These are phyloP conservation scores for Menura novaehollandiae DNA, from an alignment of 2,113 vertebrate species.

Conservation along the genomic window DNA sequence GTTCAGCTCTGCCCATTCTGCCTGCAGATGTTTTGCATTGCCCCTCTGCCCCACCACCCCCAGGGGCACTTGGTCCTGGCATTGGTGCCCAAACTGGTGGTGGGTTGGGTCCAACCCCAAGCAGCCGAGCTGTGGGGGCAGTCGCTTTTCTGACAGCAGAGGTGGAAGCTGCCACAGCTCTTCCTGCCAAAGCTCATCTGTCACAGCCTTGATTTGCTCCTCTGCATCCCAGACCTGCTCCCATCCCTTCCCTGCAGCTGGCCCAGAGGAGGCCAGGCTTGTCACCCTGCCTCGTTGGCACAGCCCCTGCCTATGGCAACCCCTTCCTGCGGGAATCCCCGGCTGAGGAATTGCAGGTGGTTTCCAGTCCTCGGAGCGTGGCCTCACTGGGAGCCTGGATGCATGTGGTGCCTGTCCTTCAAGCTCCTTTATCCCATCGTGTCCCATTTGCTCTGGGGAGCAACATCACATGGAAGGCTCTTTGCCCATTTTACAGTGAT, in stretches of 20 bases:
- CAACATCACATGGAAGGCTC: accelerated
- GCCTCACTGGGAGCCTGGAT: neutral
- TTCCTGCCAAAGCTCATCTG: neutral
- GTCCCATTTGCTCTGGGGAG: neutral
- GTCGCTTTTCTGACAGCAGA: neutral
- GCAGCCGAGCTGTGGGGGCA: neutral
- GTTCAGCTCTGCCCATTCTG: neutral
- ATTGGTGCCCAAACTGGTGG: neutral
- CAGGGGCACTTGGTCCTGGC: accelerated
- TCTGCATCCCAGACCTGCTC: neutral
- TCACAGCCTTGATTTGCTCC: neutral
- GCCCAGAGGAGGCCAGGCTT: neutral
- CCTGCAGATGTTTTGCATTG: neutral
- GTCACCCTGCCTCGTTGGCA: accelerated
- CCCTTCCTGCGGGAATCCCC: neutral
- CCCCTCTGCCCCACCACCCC: neutral
- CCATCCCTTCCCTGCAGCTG: neutral
- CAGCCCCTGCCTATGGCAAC: neutral
- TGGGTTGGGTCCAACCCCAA: neutral
- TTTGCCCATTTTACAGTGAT: neutral
- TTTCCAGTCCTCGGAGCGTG: neutral
- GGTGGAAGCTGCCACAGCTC: neutral
- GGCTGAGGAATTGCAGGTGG: neutral
- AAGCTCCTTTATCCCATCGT: neutral
- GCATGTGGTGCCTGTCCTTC: neutral